Evolutionary conservation across 2,113 vertebrate genomes (phyloP), one percentile per base, ranked within the genome.

Genomic region (Nettapus auritus): DNA sequence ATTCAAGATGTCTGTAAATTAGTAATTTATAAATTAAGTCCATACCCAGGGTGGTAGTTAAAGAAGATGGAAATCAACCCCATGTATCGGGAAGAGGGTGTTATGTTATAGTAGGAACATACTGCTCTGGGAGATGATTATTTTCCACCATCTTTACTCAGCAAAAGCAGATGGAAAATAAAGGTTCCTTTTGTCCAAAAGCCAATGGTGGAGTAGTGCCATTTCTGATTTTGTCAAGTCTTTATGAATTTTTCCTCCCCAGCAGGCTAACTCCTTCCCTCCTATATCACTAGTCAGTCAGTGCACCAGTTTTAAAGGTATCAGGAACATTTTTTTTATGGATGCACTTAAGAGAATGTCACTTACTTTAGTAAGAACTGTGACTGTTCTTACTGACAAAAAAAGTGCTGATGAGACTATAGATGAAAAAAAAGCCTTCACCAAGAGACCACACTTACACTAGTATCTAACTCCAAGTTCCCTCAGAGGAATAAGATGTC

Each of bases 91-190:
- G 64, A 77, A 67, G 12, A 7, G 50, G 21, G 1, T 59, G 6
- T 0, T 70, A 60, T 79, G 87, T 31, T 78, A 9, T 26, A 63
- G 6, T 26, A 19, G 19, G 18, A 64, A 64, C 5, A 6, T 74
- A 67, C 2, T 55, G 4, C 11, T 71, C 29, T 75, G 13, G 40
- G 11, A 85, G 7, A 5, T 8, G 1, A 42, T 42, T 71, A 19
- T 33, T 74, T 59, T 59, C 19, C 25, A 38, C 6, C 4, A 14
- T 2, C 0, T 29, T 75, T 84, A 6, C 22, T 22, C 1, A 1
- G 52, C 25, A 87, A 86, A 81, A 91, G 2, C 14, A 68, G 42
- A 56, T 6, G 29, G 13, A 71, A 74, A 16, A 86, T 77, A 66
- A 64, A 76, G 6, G 22, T 67, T 70, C 13, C 9, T 79, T 89